These are phyloP conservation scores for Clangula hyemalis DNA, from an alignment of 2,797 vertebrate genomes.

Conservation along the genomic window DNA sequence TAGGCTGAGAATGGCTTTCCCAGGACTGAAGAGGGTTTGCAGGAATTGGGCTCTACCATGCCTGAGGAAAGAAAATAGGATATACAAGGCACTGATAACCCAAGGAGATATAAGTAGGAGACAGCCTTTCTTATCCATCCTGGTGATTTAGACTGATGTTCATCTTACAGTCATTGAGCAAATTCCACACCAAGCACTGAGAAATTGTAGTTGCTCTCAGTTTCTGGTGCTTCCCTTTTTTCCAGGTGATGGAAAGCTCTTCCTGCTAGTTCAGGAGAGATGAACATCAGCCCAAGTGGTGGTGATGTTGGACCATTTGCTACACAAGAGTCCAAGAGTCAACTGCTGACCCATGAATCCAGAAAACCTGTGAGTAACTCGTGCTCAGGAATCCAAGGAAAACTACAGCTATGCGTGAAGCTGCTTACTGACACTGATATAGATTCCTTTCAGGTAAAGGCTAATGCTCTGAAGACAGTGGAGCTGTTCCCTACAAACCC, in stretches of 20 bases:
- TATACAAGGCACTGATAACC: neutral
- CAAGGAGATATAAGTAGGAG: neutral
- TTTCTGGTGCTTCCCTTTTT: neutral
- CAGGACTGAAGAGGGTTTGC: neutral
- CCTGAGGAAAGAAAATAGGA: neutral
- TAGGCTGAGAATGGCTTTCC: neutral
- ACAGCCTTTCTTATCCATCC: neutral
- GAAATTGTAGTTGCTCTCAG: neutral
- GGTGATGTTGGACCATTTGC: neutral
- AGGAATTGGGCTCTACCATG: neutral
- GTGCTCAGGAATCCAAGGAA: neutral
- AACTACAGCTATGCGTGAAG: neutral
- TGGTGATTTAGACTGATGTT: neutral
- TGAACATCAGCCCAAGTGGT: neutral
- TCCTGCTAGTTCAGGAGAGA: neutral
- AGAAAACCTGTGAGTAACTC: neutral
- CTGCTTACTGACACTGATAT: neutral
- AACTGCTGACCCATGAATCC: neutral
- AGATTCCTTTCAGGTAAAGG: neutral
- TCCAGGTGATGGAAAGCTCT: neutral
- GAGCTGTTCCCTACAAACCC: neutral
- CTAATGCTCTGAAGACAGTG: neutral
- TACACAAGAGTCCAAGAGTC: neutral
- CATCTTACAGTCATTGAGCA: neutral
- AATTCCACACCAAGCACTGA: neutral